These are phyloP conservation scores for Dipodomys merriami DNA, from an alignment of 2,113 vertebrate genomes.

Conservation along the genomic window DNA sequence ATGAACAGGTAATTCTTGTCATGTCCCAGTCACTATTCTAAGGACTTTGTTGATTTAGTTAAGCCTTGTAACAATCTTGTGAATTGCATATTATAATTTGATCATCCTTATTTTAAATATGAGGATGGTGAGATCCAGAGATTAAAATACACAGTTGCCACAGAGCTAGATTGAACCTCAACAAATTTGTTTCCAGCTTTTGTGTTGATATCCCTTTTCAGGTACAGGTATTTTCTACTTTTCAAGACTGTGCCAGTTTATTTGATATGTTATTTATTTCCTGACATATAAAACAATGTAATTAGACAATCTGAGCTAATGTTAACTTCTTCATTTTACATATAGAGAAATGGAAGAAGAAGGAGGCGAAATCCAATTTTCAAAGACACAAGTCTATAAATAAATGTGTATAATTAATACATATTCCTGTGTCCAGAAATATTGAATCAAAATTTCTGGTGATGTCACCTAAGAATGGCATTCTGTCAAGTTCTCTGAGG, in stretches of 20 bases:
- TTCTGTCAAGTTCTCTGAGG: background rate
- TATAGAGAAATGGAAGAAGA: background rate
- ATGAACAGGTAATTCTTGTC: background rate
- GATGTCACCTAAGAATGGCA: background rate
- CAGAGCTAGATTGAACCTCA: background rate
- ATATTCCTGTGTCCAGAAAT: background rate
- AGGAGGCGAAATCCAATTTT: background rate
- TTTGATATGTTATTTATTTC: background rate
- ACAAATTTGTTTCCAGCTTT: background rate
- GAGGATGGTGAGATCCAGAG: background rate
- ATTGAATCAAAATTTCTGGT: background rate
- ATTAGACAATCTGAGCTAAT: background rate
- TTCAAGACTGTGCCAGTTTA: background rate
- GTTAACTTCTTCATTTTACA: background rate
- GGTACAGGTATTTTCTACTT: background rate
- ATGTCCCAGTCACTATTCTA: background rate
- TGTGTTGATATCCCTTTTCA: background rate
- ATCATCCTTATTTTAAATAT: background rate
- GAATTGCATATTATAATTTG: background rate
- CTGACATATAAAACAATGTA: background rate
- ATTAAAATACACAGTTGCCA: background rate
- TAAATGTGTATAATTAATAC: background rate
- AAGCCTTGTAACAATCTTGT: background rate
- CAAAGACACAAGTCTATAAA: background rate
- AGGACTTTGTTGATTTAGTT: background rate